Base-by-base conservation (phyloP, 1,140 invertebrate species). In the Maniola jurtina region DNA sequence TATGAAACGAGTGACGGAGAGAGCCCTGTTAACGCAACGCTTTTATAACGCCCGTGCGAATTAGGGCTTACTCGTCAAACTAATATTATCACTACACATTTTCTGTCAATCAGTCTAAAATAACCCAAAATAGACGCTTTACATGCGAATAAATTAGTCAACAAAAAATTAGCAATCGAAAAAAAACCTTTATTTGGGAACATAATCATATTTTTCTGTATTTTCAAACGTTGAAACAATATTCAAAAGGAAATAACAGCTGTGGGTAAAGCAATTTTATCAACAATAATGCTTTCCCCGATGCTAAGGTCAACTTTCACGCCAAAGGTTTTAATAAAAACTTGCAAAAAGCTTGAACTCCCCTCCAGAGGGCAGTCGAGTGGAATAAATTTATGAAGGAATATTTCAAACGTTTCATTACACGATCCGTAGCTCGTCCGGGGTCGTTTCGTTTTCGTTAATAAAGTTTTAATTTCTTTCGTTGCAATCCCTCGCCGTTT, bases 251-350 rank as follows among this genome's bases (percentile, higher is more conserved):
- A 15, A 50, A 16, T 16, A 8, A 5, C 48, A 50, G 15, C 48
- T 50, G 48, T 16, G 11, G 48, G 25, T 25, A 25, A 25, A 25
- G 15, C 45, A 14, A 13, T 14, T 16, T 16, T 50, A 50, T 50
- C 16, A 25, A 16, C 48, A 50, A 47, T 6, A 50, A 50, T 16
- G 14, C 2, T 50, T 16, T 25, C 48, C 1, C 2, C 48, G 14
- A 50, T 50, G 11, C 48, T 50, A 50, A 50, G 48, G 48, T 50
- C 48, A 50, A 50, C 48, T n/a, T 35, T 14, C 54, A 56, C 6
- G 64, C 50, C 61, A 66, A 66, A 61, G 64, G 63, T 64, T 68
- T 68, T 72, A 72, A 72, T 72, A 72, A 72, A 72, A 72, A 47
- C 64, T 64, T 63, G 68, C 63, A 66, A 72, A 68, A 71, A 68